phyloP scores from a whole-genome alignment of 1,140 invertebrate genomes.

The Cydia splendana region DNA sequence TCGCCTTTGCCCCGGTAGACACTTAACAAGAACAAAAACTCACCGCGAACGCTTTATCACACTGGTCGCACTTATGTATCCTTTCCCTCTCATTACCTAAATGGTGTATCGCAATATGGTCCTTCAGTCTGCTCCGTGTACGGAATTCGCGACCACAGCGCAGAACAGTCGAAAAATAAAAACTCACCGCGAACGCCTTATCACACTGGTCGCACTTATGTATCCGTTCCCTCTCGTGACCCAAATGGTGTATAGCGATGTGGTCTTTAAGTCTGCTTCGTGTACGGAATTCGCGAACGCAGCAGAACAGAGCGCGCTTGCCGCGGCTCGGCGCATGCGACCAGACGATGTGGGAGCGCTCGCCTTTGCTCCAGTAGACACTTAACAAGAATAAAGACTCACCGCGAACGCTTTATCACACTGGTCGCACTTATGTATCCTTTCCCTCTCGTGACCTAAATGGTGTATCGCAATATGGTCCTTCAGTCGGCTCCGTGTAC shows the following conservation, averaged over 20 bases:
- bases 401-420: conserved; percentile 53
- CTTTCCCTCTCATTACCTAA: conserved; percentile 40
- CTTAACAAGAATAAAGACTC: conserved; percentile 34
- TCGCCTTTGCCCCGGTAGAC: conserved; percentile 42
- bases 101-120: conserved; percentile 43
- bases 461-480: conserved; percentile 43
- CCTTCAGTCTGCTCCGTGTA: conserved; percentile 44
- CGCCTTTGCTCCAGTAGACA: conserved; percentile 52
- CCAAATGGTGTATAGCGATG: conserved; percentile 40
- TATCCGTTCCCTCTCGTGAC: conserved; percentile 40
- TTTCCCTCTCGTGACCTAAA: conserved; percentile 39
- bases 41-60: conserved; percentile 48
- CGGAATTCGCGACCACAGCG: conserved; percentile 52
- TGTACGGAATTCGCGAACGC: conserved; percentile 51
- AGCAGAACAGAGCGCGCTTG: conserved; percentile 46
- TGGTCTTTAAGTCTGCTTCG: conserved; percentile 47
- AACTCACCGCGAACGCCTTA: conserved; percentile 51
- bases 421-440: conserved; percentile 44
- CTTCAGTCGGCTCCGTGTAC: conserved; percentile 46
- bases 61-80: conserved; percentile 39
- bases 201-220: conserved; percentile 47
- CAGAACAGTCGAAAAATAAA: too few species aligned
- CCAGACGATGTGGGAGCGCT: conserved; percentile 58
- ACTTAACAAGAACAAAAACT: too few species aligned
- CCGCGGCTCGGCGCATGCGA: conserved; percentile 47